Percentiles rank a stretch among this genome's conserved stretches.
Evolutionary conservation across 2,113 vertebrate genomes (phyloP).

Genomic region (Chloebia gouldiae): DNA sequence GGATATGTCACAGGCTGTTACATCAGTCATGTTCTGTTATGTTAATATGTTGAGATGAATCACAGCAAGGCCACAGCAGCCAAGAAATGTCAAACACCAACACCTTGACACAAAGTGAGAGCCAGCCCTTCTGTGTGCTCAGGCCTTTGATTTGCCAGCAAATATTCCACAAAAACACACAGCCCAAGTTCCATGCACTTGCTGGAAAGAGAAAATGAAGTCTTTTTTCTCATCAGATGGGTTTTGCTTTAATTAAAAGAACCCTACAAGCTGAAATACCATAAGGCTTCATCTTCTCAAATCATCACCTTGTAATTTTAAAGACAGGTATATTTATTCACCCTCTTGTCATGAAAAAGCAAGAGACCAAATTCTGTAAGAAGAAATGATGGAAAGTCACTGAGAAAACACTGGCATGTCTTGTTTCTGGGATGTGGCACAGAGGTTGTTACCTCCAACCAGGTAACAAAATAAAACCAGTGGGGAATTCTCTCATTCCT

Average conservation of each 20-base stretch:
- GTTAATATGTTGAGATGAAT: conserved; percentile 41
- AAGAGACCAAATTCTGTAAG: background rate
- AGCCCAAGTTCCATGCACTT: too few relatives aligned
- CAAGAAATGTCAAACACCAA: conserved; percentile 31
- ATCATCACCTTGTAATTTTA: background rate
- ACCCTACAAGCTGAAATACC: background rate
- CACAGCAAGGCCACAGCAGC: background rate
- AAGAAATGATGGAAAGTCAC: background rate
- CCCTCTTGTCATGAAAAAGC: background rate
- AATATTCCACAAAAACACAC: background rate
- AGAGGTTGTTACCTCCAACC: background rate
- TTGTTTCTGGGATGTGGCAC: background rate
- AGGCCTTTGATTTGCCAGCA: background rate
- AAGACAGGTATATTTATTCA: background rate
- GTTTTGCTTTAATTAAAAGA: background rate
- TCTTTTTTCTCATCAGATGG: background rate
- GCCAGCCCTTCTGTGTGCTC: background rate
- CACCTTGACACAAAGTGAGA: conserved; percentile 13
- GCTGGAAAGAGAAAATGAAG: background rate
- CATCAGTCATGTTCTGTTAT: conserved; percentile 48
- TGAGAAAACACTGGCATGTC: background rate
- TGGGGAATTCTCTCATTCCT: background rate
- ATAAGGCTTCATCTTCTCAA: background rate
- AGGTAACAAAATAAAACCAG: background rate
- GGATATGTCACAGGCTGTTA: conserved; percentile 32